Evolutionary conservation across 2,888 invertebrate species (phyloP), one percentile per base, ranked within the genome.

Genomic region (Cheilosia vernalis): DNA sequence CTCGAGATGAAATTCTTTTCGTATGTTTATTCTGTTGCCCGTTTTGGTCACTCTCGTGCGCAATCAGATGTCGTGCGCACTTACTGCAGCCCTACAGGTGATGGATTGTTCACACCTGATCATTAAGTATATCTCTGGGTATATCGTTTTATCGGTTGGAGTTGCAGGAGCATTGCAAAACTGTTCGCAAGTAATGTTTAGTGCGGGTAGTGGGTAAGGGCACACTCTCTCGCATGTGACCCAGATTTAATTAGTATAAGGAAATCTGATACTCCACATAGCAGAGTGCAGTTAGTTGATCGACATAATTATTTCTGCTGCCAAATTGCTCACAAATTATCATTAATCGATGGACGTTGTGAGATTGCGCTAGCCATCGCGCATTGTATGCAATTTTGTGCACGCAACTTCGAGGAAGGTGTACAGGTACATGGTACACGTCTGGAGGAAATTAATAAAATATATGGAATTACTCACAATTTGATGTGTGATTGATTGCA

Each of bases 81-180:
- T 85, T 81, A 81, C 61, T 63, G 51, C 64, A 66, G 37, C 56
- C 80, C 66, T 85, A 85, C 81, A 85, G 85, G 85, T 85, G 85
- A 85, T 85, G 85, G 81, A 85, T 85, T 76, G 85, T 85, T 85
- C 85, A 85, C 85, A 85, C 85, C 85, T 85, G 85, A 85, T 85
- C 85, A 85, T 85, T 85, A 85, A 85, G 67, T 72, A 81, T 85
- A 37, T 37, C 77, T 85, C 81, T 81, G 76, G 76, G 85, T 72
- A 85, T 85, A 85, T 85, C 81, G 49, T 81, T 81, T 85, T 72
- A 81, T 76, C 49, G 81, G 81, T 85, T 63, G 81, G 80, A 78
- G 49, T 67, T 30, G 49, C 53, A 24, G 17, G 6, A 4, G 33
- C 51, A 21, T 66, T 77, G 81, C 81, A 77, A 81, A 81, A 70